Base-by-base conservation (phyloP, 2,113 vertebrate genomes). In the Ranitomeya imitator region DNA sequence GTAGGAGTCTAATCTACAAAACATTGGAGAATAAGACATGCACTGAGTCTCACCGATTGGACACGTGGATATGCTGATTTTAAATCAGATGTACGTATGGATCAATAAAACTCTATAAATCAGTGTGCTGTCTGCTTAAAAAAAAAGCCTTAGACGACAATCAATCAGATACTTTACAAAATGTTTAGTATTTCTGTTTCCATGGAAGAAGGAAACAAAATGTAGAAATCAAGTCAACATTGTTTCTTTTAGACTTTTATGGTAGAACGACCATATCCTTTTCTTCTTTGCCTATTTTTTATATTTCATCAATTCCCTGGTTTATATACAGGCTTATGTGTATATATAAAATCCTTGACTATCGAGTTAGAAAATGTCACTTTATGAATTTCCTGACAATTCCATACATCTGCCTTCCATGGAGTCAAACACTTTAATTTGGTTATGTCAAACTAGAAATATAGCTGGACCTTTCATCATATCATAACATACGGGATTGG, bases 401-500 rank as follows among this genome's bases (percentile, higher is more conserved):
- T 83, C 61, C 61, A 83, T 83, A 69, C 63, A 83, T 83, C 81
- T 83, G 63, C 37, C 63, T 83, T 83, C 61, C 61, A 52, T n/a
- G 21, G 61, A 83, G 60, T 65, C 61, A 54, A 69, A 52, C 45
- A n/a, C 63, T n/a, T 65, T 83, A 83, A 83, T 83, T 83, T 83
- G 45, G 81, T 83, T 69, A 83, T 83, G 81, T 83, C 81, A 83
- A 6, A 83, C 61, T 83, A 83, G 81, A 83, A 65, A 83, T 67
- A 83, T 83, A 65, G 61, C 37, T 10, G 51, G 37, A 67, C 45
- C 82, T 55, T 84, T 84, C 51, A 69, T 69, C 81, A 84, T 71
- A 84, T 84, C 63, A 55, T 61, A 61, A 60, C 51, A 69, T 71
- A 71, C 51, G 21, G 26, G 45, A 69, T 69, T 52, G 54, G 61